Conservation (phyloP, 2,113 vertebrate genomes). For the Todiramphus chloris region DNA sequence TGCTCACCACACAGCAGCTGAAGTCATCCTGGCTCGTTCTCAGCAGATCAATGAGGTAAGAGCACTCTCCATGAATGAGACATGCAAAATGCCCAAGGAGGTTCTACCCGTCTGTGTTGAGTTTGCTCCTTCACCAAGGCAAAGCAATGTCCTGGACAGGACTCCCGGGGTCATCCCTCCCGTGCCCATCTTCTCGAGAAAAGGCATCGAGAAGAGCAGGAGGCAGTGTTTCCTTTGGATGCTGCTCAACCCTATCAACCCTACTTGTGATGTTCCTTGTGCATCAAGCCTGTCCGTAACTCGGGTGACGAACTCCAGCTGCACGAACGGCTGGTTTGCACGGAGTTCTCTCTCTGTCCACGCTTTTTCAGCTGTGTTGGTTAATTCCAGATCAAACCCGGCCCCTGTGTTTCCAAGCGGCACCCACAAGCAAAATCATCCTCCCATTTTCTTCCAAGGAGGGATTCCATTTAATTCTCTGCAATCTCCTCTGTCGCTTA, state of each 20-base stretch:
- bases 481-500: neutral
- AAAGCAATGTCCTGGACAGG: neutral
- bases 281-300: neutral
- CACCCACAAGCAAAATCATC: neutral
- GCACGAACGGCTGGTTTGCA: neutral
- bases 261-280: neutral
- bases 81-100: neutral
- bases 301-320: neutral
- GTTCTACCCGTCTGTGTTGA: neutral
- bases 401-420: neutral
- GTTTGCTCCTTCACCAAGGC: neutral
- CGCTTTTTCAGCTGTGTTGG: neutral
- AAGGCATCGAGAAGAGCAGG: rapidly evolving
- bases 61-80: neutral
- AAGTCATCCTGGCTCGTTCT: neutral
- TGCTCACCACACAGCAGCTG: neutral
- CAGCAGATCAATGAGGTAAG: neutral
- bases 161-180: neutral
- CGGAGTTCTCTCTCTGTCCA: neutral
- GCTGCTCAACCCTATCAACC: neutral
- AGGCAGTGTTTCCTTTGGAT: neutral
- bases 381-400: neutral
- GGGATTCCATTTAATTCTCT: neutral
- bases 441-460: neutral
- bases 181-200: neutral